A percentile compares a stretch with the other conserved stretches of the same genome.
phyloP scores from a whole-genome alignment of 2,113 vertebrate species.

The Tiliqua scincoides region DNA sequence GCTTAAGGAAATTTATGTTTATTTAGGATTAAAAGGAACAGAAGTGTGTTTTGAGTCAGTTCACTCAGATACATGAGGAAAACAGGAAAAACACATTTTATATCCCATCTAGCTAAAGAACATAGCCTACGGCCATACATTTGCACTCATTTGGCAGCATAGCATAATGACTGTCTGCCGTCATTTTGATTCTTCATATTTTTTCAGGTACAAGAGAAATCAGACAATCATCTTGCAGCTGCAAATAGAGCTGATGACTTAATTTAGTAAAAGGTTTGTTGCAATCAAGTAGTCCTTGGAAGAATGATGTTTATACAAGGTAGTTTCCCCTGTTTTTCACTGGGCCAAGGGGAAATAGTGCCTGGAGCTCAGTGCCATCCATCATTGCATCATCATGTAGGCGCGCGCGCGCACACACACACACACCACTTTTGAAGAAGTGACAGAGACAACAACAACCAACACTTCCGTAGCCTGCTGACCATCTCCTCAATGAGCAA shows the following conservation, averaged over 20 bases:
- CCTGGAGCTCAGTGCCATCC: no score
- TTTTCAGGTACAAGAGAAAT: rapidly evolving
- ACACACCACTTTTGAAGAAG: no score
- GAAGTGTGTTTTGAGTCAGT: neutral
- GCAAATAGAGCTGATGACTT: rapidly evolving
- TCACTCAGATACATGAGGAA: neutral
- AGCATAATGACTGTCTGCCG: rapidly evolving
- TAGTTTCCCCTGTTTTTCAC: no score
- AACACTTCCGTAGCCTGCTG: no score
- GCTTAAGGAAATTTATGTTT: neutral
- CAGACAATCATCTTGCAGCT: rapidly evolving
- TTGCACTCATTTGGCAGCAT: rapidly evolving
- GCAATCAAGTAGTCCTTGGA: rapidly evolving
- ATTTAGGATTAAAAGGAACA: rapidly evolving
- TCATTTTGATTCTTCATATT: neutral
- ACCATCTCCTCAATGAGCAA: no score
- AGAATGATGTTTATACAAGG: no score
- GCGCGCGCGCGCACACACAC: no score
- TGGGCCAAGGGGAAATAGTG: no score
- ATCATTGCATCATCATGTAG: no score
- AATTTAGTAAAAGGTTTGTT: neutral
- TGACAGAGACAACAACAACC: no score
- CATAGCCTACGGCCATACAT: rapidly evolving
- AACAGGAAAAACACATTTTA: no score
- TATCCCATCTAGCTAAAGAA: neutral